Conservation (phyloP, 2,797 vertebrate genomes). For the Rhadinocentrus ornatus region DNA sequence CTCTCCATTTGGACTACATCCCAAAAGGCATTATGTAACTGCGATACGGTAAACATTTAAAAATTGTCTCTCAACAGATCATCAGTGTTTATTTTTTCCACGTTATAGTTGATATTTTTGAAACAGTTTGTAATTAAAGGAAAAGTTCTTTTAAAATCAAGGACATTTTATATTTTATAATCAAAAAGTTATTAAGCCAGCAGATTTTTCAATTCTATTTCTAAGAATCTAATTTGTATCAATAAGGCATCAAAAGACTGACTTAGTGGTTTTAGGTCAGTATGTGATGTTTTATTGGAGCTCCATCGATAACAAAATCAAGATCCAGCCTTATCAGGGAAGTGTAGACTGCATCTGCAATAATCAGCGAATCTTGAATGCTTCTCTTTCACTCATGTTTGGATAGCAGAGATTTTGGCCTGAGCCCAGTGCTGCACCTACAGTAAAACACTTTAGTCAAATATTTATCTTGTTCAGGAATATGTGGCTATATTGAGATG, state of each 20-base stretch:
- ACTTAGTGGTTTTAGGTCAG: conserved; percentile 32
- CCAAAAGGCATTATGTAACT: conserved; percentile 80
- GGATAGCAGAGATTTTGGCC: conserved; percentile 79
- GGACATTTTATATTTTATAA: conserved; percentile 55
- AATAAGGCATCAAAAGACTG: conserved; percentile 39
- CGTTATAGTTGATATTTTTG: conserved; percentile 74
- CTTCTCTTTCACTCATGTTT: conserved; percentile 75
- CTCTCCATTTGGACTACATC: conserved; percentile 75
- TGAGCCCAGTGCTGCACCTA: conserved; percentile 78
- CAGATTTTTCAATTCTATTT: conserved; percentile 30
- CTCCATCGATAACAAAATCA: conserved; percentile 52
- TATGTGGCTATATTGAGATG: conserved; percentile 82
- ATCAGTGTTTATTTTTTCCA: conserved; percentile 79
- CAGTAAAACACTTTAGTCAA: conserved; percentile 83
- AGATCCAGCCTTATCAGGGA: conserved; percentile 65
- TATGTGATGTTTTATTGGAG: conserved; percentile 41
- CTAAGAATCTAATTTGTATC: conserved; percentile 34
- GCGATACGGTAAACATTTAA: conserved; percentile 80
- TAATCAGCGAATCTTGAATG: conserved; percentile 80
- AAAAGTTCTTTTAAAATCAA: conserved; percentile 52
- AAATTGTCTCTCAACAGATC: conserved; percentile 83
- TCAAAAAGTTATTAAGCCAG: conserved; percentile 28
- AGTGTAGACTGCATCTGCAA: conserved; percentile 68
- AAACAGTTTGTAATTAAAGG: conserved; percentile 67
- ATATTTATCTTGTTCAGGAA: conserved; percentile 86